These are phyloP conservation scores for Tapirus indicus DNA, from an alignment of 2,797 vertebrate species.

Conservation along the genomic window DNA sequence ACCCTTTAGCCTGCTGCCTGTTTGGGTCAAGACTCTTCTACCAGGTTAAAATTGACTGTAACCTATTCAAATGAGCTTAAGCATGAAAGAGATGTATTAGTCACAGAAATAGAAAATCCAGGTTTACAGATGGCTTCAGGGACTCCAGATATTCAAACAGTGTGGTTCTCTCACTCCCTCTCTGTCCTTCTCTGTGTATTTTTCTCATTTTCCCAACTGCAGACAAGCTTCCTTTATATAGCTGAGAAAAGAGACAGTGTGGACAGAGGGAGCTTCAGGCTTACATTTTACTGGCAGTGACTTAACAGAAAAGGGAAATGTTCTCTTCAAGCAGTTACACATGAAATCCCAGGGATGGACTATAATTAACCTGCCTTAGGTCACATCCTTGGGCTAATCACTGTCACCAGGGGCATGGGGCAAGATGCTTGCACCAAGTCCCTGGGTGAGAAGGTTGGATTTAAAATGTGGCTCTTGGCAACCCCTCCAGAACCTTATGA, in stretches of 20 bases:
- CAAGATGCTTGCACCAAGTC: background rate
- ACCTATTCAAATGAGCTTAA: background rate
- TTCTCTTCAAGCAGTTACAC: background rate
- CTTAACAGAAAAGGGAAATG: constrained; percentile 3
- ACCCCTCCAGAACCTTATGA: background rate
- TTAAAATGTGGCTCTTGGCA: constrained; percentile 4
- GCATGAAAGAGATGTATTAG: background rate
- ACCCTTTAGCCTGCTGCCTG: background rate
- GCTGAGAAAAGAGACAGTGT: background rate
- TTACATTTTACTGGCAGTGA: constrained; percentile 26
- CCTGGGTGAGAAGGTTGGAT: background rate
- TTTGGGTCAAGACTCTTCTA: background rate
- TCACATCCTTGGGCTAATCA: background rate
- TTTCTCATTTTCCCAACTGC: background rate
- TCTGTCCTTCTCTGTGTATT: background rate
- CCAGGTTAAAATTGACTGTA: background rate
- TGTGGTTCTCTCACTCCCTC: background rate
- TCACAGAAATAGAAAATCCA: background rate
- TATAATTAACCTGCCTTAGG: background rate
- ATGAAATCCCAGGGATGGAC: background rate
- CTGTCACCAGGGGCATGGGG: background rate
- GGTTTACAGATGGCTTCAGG: background rate
- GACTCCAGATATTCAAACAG: background rate
- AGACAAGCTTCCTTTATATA: background rate
- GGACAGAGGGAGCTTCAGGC: background rate